Evolutionary conservation across 2,888 invertebrate species (phyloP).

Genomic region (Mesorhabditis belari): DNA sequence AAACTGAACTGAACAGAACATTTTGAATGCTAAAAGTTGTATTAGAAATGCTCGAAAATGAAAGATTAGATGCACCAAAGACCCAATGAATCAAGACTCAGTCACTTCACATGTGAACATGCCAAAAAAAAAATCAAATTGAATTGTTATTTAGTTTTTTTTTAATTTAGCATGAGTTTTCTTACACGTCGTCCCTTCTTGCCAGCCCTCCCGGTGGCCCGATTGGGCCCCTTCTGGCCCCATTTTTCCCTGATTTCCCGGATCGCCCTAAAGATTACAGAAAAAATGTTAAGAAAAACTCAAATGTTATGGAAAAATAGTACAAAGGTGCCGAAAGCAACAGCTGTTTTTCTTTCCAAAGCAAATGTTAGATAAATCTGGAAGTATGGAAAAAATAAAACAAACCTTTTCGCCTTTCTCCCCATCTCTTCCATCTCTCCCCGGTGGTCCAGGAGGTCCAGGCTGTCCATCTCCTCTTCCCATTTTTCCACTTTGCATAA

Average conservation of each 20-base stretch:
- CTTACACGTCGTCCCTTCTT: constrained; percentile 1
- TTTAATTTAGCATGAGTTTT: too few relatives aligned
- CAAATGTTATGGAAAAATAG: neutral
- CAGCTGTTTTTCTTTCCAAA: neutral
- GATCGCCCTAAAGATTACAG: constrained; percentile 29
- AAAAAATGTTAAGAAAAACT: neutral
- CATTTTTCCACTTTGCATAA: neutral
- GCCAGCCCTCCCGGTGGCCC: constrained; percentile 42
- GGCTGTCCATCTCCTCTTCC: constrained; percentile 19
- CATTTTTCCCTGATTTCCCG: constrained; percentile 35
- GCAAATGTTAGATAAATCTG: neutral
- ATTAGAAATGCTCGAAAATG: too few relatives aligned
- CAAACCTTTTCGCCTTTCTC: constrained; percentile 48
- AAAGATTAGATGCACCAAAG: constrained; percentile 3
- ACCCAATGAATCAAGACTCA: constrained; percentile 1
- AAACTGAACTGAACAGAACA: constrained; percentile 2
- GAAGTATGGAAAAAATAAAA: neutral
- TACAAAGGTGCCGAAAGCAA: neutral
- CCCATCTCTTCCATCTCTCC: constrained; percentile 42
- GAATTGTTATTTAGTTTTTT: too few relatives aligned
- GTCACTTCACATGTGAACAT: constrained; percentile 3
- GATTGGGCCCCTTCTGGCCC: constrained; percentile 42
- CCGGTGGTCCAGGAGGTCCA: constrained; percentile 41
- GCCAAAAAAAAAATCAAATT: constrained; percentile 4
- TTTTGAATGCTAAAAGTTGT: constrained; percentile 2